Evolutionary conservation across 2,888 invertebrate genomes (phyloP), one percentile per base, ranked within the genome.

Genomic region (Pyrocoelia pectoralis): DNA sequence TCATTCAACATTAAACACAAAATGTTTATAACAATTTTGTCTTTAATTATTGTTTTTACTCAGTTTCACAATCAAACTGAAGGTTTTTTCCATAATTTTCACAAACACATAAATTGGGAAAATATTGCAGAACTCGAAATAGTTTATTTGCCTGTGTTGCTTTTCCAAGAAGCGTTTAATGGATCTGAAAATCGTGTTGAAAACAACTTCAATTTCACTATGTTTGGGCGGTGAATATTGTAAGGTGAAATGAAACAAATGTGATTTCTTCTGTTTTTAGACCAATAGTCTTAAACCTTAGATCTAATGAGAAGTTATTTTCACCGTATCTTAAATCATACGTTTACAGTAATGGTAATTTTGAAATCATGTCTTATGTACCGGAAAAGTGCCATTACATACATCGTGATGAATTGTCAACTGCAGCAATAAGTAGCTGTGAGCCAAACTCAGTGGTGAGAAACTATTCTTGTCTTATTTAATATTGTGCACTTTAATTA

Each of bases 371-470:
- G 19, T 70, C 79, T n/a, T 69, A 72, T 51, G 70, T 74, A 10
- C 73, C 79, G 1, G 70, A 82, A 12, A 82, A 84, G 33, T 91
- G 91, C 75, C 88, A 90, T 76, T 91, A 86, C 79, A 80, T 90
- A 49, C 89, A 91, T 76, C 75, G 82, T 2, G 86, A 87, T 67
- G 80, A 80, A 1, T 80, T 79, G 10, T 83, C 84, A 17, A 86
- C 88, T 0, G 91, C 90, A 6, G 89, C 91, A 1, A 83, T 91
- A 67, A 90, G 88, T 68, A 84, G 88, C 40, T 91, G 90, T 77
- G 83, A 85, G 68, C 84, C 87, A 67, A 84, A 85, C 72, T 80
- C 85, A 49, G 82, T 90, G 78, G 90, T 91, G 80, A 84, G 86
- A 29, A 51, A 49, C 6, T 12, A 10, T 6, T 15, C 10, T 10